These are phyloP conservation scores for Drosophila eugracilis DNA, from an alignment of 1,140 invertebrate genomes.

Conservation along the genomic window DNA sequence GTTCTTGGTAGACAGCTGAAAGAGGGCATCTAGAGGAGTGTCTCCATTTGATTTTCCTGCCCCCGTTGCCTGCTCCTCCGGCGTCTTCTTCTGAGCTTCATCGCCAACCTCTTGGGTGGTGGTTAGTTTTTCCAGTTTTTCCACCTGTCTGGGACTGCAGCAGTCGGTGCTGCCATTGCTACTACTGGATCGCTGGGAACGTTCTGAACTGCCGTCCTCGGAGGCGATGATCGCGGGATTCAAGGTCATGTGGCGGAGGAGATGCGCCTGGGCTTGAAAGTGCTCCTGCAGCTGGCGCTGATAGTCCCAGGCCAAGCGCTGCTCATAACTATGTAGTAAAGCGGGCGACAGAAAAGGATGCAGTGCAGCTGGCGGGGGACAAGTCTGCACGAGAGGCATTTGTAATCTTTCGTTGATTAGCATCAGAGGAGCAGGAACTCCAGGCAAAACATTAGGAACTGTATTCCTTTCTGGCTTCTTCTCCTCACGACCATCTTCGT, in stretches of 20 bases:
- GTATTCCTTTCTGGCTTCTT: background rate
- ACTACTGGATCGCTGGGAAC: slow-evolving; percentile 85
- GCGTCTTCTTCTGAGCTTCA: slow-evolving; percentile 5
- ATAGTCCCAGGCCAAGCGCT: slow-evolving; percentile 86
- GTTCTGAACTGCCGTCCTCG: slow-evolving; percentile 86
- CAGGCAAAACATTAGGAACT: background rate
- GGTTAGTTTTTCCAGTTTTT: slow-evolving; percentile 26
- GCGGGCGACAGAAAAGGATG: slow-evolving; percentile 79
- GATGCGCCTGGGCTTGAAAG: slow-evolving; percentile 78
- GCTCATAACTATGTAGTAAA: slow-evolving; percentile 84
- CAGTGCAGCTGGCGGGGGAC: slow-evolving; percentile 38
- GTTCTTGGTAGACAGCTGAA: slow-evolving; percentile 98
- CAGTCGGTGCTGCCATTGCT: slow-evolving; percentile 87
- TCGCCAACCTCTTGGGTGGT: background rate
- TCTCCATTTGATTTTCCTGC: slow-evolving; percentile 85
- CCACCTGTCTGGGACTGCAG: slow-evolving; percentile 86
- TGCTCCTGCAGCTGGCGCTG: slow-evolving; percentile 86
- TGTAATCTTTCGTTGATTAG: slow-evolving; percentile 36
- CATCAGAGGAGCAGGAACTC: background rate
- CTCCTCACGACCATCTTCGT: slow-evolving; percentile 21
- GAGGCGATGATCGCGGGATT: slow-evolving; percentile 80
- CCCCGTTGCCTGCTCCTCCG: slow-evolving; percentile 37
- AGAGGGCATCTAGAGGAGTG: slow-evolving; percentile 96
- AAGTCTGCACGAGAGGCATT: slow-evolving; percentile 8
- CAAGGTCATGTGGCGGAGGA: slow-evolving; percentile 79